These are phyloP conservation scores for Emydocephalus ijimae DNA, from an alignment of 2,113 vertebrate species.

Conservation along the genomic window DNA sequence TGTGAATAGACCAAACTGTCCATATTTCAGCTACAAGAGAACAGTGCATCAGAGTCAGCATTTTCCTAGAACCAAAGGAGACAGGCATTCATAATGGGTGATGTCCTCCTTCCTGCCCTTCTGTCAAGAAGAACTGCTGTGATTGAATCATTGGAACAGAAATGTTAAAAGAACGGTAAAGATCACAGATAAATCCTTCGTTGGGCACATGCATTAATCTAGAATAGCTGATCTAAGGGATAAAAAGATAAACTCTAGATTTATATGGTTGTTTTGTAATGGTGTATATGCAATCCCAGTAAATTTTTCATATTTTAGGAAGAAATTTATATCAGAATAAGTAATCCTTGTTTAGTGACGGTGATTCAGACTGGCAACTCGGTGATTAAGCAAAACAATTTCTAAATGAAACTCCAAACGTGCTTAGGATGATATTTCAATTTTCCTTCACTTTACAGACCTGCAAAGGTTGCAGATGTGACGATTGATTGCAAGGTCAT, in stretches of 20 bases:
- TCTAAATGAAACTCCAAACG: background rate
- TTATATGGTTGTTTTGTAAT: conserved; percentile 7
- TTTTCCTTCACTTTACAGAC: background rate
- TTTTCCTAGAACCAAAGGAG: no score
- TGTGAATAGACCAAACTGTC: background rate
- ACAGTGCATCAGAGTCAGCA: background rate
- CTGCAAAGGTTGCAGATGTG: background rate
- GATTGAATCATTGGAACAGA: background rate
- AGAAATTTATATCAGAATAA: background rate
- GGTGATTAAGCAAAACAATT: background rate
- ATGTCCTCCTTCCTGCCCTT: background rate
- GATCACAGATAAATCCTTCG: background rate
- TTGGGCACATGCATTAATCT: background rate
- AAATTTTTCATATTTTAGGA: background rate
- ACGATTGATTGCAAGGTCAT: background rate
- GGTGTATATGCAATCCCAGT: background rate
- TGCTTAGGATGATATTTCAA: background rate
- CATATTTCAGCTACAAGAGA: background rate
- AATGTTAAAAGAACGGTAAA: background rate
- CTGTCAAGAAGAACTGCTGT: background rate
- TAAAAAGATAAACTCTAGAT: conserved; percentile 3
- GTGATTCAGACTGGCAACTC: background rate
- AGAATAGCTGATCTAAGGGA: background rate
- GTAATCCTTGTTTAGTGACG: background rate
- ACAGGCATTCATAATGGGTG: background rate